phyloP scores from a whole-genome alignment of 2,888 invertebrate genomes.

The Platerodrilus igneus region DNA sequence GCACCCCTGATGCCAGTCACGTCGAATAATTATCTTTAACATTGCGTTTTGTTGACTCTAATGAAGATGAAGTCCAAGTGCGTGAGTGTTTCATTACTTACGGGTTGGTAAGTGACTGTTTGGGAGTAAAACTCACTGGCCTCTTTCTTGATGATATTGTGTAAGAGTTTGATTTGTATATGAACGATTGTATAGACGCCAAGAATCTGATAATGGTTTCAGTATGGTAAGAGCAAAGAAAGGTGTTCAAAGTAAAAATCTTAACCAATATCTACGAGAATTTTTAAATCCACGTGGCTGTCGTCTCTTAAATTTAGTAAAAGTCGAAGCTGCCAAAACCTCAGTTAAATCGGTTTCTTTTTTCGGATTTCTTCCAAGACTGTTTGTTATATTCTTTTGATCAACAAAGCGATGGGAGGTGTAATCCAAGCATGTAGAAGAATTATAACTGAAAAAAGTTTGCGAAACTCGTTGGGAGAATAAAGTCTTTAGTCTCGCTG shows the following conservation, averaged over 20 bases:
- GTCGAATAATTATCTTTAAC: constrained; percentile 10
- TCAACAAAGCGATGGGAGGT: constrained; percentile 10
- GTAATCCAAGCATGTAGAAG: constrained; percentile 9
- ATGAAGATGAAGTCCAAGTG: constrained; percentile 8
- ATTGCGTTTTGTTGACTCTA: constrained; percentile 20
- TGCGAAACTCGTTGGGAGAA: constrained; percentile 9
- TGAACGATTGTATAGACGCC: constrained; percentile 8
- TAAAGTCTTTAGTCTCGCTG: constrained; percentile 9
- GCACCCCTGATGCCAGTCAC: constrained; percentile 8
- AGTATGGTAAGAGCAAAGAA: constrained; percentile 25
- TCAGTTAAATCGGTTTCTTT: constrained; percentile 11
- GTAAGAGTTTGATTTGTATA: constrained; percentile 7
- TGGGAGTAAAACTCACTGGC: constrained; percentile 6
- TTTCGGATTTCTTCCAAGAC: constrained; percentile 9
- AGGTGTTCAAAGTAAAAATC: constrained; percentile 22
- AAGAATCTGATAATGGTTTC: constrained; percentile 20
- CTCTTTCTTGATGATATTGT: constrained; percentile 10
- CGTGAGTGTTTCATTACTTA: constrained; percentile 11
- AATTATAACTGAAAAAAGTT: constrained; percentile 9
- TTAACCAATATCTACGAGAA: constrained; percentile 23
- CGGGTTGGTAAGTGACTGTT: constrained; percentile 10
- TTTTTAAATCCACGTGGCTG: constrained; percentile 18
- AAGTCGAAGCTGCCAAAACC: constrained; percentile 12
- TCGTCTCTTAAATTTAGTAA: constrained; percentile 17
- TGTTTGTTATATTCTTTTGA: constrained; percentile 11